Evolutionary conservation across 2,888 invertebrate genomes (phyloP).

Genomic region (Eupelmus urozonus): DNA sequence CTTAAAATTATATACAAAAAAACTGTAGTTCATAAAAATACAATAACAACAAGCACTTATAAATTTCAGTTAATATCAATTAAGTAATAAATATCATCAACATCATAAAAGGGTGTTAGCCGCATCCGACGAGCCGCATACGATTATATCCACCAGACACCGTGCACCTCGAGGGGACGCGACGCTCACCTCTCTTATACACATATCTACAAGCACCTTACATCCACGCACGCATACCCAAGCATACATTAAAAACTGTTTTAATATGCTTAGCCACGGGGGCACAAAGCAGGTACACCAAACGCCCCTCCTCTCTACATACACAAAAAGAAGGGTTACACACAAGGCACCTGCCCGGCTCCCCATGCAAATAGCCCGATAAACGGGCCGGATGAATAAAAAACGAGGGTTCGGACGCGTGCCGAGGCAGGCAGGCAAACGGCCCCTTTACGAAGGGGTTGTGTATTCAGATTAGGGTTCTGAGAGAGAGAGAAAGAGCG

Average conservation of each 20-base stretch:
- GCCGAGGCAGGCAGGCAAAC: background rate
- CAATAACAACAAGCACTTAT: too few relatives aligned
- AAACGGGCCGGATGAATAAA: slow-evolving; percentile 11
- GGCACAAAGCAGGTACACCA: slow-evolving; percentile 13
- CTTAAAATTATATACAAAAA: too few relatives aligned
- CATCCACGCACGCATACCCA: background rate
- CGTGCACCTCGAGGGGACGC: background rate
- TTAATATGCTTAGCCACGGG: slow-evolving; percentile 49
- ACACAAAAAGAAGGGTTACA: slow-evolving; percentile 64
- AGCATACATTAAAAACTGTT: slow-evolving; percentile 36
- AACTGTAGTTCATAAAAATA: too few relatives aligned
- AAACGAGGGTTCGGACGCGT: background rate
- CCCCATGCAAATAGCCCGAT: slow-evolving; percentile 71
- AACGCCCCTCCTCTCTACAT: slow-evolving; percentile 51
- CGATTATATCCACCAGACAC: too few relatives aligned
- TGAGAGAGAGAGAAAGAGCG: slow-evolving; percentile 8
- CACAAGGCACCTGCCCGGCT: slow-evolving; percentile 68
- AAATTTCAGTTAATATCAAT: too few relatives aligned
- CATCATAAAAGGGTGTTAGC: too few relatives aligned
- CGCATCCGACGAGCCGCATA: too few relatives aligned
- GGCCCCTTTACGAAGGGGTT: slow-evolving; percentile 71
- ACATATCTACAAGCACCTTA: background rate
- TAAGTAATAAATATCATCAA: too few relatives aligned
- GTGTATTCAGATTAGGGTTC: slow-evolving; percentile 73
- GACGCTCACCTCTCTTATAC: too few relatives aligned